These are phyloP conservation scores for Drosophila sturtevanti DNA, from an alignment of 1,140 invertebrate genomes.

Conservation along the genomic window DNA sequence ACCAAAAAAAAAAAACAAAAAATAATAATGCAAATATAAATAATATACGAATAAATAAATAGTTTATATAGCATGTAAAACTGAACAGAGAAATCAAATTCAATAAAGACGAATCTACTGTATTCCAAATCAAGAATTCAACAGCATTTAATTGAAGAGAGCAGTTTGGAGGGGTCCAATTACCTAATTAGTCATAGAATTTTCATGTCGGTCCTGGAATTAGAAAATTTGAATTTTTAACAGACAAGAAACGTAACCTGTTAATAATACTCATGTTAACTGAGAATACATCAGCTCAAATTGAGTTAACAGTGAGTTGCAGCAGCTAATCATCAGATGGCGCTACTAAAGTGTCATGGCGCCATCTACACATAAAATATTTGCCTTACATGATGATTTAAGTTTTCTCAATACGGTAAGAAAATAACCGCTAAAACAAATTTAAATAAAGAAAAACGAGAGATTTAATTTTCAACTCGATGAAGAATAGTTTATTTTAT, in stretches of 20 bases:
- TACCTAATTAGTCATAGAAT: too few relatives aligned
- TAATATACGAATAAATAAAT: conserved; percentile 65
- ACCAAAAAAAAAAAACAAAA: neutral
- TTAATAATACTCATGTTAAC: neutral
- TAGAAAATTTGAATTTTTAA: too few relatives aligned
- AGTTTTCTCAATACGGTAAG: too few relatives aligned
- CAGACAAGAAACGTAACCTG: neutral
- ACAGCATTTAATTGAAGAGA: neutral
- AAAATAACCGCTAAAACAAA: too few relatives aligned
- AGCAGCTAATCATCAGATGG: neutral
- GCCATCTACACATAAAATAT: neutral
- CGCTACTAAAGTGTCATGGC: neutral
- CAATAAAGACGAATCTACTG: conserved; percentile 80
- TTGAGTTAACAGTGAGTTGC: neutral
- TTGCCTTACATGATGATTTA: too few relatives aligned
- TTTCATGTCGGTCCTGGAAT: too few relatives aligned
- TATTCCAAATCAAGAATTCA: conserved; percentile 57
- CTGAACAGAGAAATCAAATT: conserved; percentile 80
- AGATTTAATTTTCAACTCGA: conserved; percentile 19
- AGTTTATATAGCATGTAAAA: conserved; percentile 80
- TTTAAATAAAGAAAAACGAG: neutral
- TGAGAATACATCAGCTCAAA: neutral
- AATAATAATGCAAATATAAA: conserved; percentile 61
- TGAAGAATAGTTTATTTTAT: conserved; percentile 55
- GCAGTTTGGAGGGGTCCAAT: too few relatives aligned